Evolutionary conservation across 2,113 vertebrate genomes (phyloP), one percentile per base, ranked within the genome.

Genomic region (Cyanistes caeruleus): DNA sequence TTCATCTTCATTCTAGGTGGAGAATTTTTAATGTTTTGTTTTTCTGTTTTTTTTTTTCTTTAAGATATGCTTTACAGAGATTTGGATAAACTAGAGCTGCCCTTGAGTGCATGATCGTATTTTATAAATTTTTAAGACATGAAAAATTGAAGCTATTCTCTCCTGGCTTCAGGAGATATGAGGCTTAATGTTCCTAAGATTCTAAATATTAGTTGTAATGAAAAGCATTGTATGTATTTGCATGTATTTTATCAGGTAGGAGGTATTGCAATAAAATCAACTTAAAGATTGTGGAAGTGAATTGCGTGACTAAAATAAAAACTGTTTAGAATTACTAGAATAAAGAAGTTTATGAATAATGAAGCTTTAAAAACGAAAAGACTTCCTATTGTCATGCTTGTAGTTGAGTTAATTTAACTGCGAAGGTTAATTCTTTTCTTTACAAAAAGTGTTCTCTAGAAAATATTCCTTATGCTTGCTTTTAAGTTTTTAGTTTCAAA

Each of bases 301-400:
- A 67, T 68, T 64, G 19, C 68, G 27, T 64, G 31, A 82, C 89
- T 89, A 82, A 95, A 90, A 73, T 60, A 85, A 89, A 92, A 89
- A 24, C 13, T 46, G 8, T 53, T 90, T 67, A 17, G 87, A 78
- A 79, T 84, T 46, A n/a, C 28, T 72, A 48, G 52, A 84, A 70
- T 64, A 82, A 92, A 91, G 65, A 73, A 62, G 8, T 23, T 56
- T 52, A 28, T 83, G 49, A 74, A 93, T 85, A 80, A 69, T 22
- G 28, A 84, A n/a, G 22, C n/a, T 84, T 92, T 82, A 64, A 83
- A 78, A 89, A 41, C 19, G 2, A 68, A 75, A 89, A 63, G 8
- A 31, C 13, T 86, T 87, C 41, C 16, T 87, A 11, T 46, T 70
- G 30, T 48, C 44, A 22, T 85, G 65, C 24, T 23, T 68, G 7